A percentile compares a stretch with the other conserved stretches of the same genome.
phyloP scores from a whole-genome alignment of 2,797 vertebrate species.

The Pseudopleuronectes americanus region DNA sequence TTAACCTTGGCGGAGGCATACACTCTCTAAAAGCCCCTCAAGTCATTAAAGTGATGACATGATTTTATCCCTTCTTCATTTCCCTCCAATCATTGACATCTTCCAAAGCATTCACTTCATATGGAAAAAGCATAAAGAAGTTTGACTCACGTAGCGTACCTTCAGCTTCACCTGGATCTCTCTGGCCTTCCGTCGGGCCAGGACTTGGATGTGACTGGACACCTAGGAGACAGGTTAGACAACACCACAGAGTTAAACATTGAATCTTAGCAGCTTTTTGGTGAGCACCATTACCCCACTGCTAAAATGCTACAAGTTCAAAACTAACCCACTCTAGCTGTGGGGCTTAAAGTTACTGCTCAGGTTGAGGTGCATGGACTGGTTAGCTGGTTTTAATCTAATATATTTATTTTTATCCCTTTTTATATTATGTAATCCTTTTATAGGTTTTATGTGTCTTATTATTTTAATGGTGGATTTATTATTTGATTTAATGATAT shows the following conservation, averaged over 20 bases:
- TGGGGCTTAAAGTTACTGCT: not conserved
- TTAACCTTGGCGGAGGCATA: no score
- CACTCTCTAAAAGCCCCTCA: no score
- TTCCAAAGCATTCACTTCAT: conserved; percentile 11
- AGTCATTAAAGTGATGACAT: no score
- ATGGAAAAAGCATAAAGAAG: conserved; percentile 32
- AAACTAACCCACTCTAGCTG: no score
- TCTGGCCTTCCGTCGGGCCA: conserved; percentile 94
- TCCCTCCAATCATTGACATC: not conserved
- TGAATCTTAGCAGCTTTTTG: not conserved
- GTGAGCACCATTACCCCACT: not conserved
- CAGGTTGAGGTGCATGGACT: no score
- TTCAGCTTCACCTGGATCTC: conserved; percentile 99
- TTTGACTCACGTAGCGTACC: conserved; percentile 88
- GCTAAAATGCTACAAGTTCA: not conserved
- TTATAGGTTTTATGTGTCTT: no score
- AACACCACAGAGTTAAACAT: not conserved
- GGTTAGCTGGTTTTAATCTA: no score
- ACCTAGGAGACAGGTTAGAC: conserved; percentile 82
- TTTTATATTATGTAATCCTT: no score
- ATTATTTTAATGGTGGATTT: no score
- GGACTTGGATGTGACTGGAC: conserved; percentile 97
- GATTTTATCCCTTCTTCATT: no score
- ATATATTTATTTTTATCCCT: no score
- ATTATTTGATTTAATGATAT: no score